Evolutionary conservation across 2,888 invertebrate species (phyloP).

Genomic region (Rhamphomyia laevipes): DNA sequence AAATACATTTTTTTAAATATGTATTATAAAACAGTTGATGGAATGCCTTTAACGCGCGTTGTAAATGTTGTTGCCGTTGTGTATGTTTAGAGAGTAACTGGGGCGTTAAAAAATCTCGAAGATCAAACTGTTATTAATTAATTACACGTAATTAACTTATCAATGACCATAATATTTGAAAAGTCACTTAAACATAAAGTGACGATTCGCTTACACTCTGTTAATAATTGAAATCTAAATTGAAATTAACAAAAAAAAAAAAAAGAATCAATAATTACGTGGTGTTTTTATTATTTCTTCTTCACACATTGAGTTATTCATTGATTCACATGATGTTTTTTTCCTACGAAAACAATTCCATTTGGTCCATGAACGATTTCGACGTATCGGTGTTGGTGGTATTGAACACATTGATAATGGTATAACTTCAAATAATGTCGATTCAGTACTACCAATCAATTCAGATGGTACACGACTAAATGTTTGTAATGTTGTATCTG

Average conservation of each 20-base stretch:
- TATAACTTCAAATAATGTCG: slow-evolving; percentile 47
- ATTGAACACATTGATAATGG: slow-evolving; percentile 48
- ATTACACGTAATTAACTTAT: too few species aligned
- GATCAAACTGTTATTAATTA: too few species aligned
- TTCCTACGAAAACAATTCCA: slow-evolving; percentile 11
- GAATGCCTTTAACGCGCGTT: too few species aligned
- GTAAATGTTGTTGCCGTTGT: too few species aligned
- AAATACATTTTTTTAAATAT: too few species aligned
- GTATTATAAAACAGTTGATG: too few species aligned
- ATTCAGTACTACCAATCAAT: slow-evolving; percentile 28
- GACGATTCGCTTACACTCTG: too few species aligned
- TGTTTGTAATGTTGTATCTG: slow-evolving; percentile 13
- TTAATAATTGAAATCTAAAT: too few species aligned
- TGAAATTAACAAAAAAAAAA: background rate
- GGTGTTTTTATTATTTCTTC: slow-evolving; percentile 1
- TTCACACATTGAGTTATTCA: slow-evolving; percentile 4
- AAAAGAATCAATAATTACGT: background rate
- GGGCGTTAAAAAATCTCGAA: too few species aligned
- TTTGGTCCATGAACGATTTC: slow-evolving; percentile 1
- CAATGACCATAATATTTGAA: too few species aligned
- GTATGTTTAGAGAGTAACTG: too few species aligned
- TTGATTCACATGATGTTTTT: slow-evolving; percentile 7
- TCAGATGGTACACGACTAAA: slow-evolving; percentile 20
- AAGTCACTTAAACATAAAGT: too few species aligned
- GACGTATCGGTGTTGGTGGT: slow-evolving; percentile 28